Evolutionary conservation across 2,113 vertebrate species (phyloP), one percentile per base, ranked within the genome.

Genomic region (Plotosus lineatus): DNA sequence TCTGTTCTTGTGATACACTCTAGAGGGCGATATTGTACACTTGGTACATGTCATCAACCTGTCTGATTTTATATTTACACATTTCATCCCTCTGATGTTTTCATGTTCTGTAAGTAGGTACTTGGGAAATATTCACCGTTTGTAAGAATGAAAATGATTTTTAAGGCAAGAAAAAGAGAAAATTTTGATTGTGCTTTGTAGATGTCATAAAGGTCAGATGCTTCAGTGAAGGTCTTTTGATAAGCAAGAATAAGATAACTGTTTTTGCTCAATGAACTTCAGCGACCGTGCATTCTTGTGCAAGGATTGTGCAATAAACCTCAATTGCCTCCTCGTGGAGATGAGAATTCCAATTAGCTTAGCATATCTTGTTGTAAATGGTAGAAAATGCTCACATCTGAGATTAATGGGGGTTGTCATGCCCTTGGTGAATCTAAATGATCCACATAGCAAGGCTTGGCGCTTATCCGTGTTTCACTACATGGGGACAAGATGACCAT

Each of bases 11-110:
- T 58, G 58, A 23, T 28, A 60, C 5, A 23, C 68, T n/a, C 33
- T 56, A 69, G 78, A 58, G 53, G 66, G 78, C 68, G 53, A 33
- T 53, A 60, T 81, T 51, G 79, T 10, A 53, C 58, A 65, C 46
- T 53, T 8, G 6, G 42, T 51, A 31, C 23, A 23, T 61, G 6
- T 40, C 19, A 11, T 23, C 4, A n/a, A 71, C 12, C 23, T 44
- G 10, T 21, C 33, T 3, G 60, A 61, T 2, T 3, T 19, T 33
- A 31, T 19, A 63, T 19, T n/a, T n/a, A n/a, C n/a, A n/a, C n/a
- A n/a, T n/a, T n/a, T 63, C 31, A 6, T 19, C 8, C 31, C 15
- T 58, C n/a, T 61, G 28, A 33, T 4, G 0, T 36, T 36, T 63
- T 36, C 17, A 58, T 63, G 31, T 61, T 63, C 60, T 1, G 2